Evolutionary conservation across 2,888 invertebrate genomes (phyloP), one percentile per base, ranked within the genome.

Genomic region (Sphecodes monilicornis): DNA sequence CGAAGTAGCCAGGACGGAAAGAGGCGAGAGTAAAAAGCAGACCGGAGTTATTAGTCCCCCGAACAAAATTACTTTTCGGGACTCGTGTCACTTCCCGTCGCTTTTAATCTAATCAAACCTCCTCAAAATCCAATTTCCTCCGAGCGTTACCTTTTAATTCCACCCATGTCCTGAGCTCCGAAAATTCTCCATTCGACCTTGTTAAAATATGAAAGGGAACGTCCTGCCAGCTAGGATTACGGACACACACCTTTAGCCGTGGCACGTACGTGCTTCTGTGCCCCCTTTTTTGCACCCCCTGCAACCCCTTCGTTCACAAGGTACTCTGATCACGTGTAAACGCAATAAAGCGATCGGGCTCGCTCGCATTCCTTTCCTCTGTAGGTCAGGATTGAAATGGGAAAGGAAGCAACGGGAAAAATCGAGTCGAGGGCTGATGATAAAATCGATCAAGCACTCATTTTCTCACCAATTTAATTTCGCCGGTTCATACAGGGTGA

Each of bases 301-400:
- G 18, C 64, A 32, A 10, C 32, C 32, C 64, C 18, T 10, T 72
- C 29, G 26, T 57, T 29, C 54, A 5, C 43, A 68, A 71, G 36
- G 76, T 70, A 88, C 57, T 29, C 78, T 6, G 64, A 82, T 88
- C 86, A 88, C 80, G 85, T 79, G 77, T 76, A 78, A 74, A 78
- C 76, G 78, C 80, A 87, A 88, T 88, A 89, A 85, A 77, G 82
- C 80, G 78, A 69, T 80, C 70, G 69, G 18, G 36, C 57, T 18
- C 69, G 75, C 29, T 43, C 36, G 57, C 72, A 50, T 77, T 76
- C 11, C 57, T 76, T 50, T 26, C 39, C 72, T 77, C 68, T 68
- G 46, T 69, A 74, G 68, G 26, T 68, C 46, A 16, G 75, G 64
- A 74, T 64, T 71, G 73, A 43, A 29, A 41, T 8, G 26, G 64